Conservation (phyloP, 2,888 invertebrate genomes). For the Nematopogon swammerdamellus region DNA sequence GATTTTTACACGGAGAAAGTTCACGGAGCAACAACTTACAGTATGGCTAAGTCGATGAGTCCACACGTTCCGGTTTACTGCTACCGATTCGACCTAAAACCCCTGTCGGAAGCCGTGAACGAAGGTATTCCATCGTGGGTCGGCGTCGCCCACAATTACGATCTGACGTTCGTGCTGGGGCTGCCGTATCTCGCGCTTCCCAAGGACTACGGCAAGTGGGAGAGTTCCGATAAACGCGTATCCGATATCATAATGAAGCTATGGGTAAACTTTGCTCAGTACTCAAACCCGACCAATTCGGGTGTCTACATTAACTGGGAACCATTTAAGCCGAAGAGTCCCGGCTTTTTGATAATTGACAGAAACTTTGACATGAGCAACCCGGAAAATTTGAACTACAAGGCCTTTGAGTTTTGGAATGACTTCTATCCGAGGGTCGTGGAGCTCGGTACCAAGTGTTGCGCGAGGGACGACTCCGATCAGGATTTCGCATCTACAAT, state of each 20-base stretch:
- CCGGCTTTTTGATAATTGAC: conserved; percentile 71
- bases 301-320: conserved; percentile 77
- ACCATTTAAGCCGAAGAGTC: conserved; percentile 61
- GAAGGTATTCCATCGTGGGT: conserved; percentile 74
- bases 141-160: conserved; percentile 77
- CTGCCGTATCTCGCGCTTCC: conserved; percentile 68
- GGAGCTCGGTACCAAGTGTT: conserved; percentile 70
- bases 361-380: conserved; percentile 76
- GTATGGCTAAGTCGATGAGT: conserved; percentile 64
- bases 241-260: conserved; percentile 78
- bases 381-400: conserved; percentile 65
- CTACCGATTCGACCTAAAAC: conserved; percentile 74
- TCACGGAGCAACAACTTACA: conserved; percentile 68
- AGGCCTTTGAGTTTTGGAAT: conserved; percentile 80
- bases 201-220: conserved; percentile 65
- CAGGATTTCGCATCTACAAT: neutral
- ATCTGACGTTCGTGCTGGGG: conserved; percentile 79
- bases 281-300: conserved; percentile 66
- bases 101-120: conserved; percentile 61
- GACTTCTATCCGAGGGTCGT: conserved; percentile 77
- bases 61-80: conserved; percentile 61
- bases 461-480: conserved; percentile 44
- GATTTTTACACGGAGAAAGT: conserved; percentile 74
- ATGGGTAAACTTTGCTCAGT: conserved; percentile 76
- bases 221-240: conserved; percentile 71